These are phyloP conservation scores for Trisateles emortualis DNA, from an alignment of 2,888 invertebrate species.

Conservation along the genomic window DNA sequence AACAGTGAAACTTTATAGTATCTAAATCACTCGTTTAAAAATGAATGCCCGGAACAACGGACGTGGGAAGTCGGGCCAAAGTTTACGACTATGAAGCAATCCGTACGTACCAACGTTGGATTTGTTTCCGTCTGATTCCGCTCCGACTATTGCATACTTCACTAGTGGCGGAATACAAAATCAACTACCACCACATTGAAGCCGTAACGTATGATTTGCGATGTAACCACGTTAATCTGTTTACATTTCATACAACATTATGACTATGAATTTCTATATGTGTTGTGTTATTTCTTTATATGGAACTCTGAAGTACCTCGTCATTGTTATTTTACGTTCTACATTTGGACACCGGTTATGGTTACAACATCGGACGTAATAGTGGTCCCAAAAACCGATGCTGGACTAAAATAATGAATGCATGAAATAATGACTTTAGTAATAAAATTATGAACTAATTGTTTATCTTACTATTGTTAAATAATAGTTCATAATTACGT, in stretches of 20 bases:
- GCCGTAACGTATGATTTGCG: constrained; percentile 58
- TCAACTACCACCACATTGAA: constrained; percentile 59
- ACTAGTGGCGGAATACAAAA: constrained; percentile 67
- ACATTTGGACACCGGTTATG: too few relatives aligned
- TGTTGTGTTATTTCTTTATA: constrained; percentile 26
- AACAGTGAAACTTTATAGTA: constrained; percentile 60
- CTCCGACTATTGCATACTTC: constrained; percentile 69
- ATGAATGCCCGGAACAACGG: constrained; percentile 68
- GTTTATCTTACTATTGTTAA: too few relatives aligned
- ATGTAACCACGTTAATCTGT: constrained; percentile 41
- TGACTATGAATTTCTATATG: constrained; percentile 19
- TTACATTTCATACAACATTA: constrained; percentile 21
- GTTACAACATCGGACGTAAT: too few relatives aligned
- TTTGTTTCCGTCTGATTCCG: constrained; percentile 73
- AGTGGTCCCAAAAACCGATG: too few relatives aligned
- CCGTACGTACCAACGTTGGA: constrained; percentile 63
- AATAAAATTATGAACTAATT: too few relatives aligned
- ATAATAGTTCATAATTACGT: too few relatives aligned
- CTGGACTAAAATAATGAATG: too few relatives aligned
- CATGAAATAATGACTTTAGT: too few relatives aligned
- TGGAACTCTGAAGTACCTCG: neutral
- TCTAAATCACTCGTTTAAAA: constrained; percentile 77
- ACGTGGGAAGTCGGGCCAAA: constrained; percentile 65
- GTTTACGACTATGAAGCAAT: constrained; percentile 72
- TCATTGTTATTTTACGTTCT: neutral